phyloP scores from a whole-genome alignment of 2,888 invertebrate genomes.

The Anthoptus insignis region DNA sequence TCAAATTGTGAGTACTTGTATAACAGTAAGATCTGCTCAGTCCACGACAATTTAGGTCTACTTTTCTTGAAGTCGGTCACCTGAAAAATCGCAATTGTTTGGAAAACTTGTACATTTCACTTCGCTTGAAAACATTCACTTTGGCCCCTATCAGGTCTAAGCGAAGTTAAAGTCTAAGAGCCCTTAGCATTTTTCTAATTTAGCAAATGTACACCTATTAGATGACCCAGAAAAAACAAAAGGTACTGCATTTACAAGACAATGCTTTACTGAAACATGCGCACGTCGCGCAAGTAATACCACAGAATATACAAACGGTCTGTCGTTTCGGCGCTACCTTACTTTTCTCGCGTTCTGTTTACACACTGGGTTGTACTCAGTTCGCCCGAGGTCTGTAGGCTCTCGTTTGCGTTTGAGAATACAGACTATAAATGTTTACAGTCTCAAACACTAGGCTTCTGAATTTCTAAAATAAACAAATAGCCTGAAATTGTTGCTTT shows the following conservation, averaged over 20 bases:
- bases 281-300: constrained; percentile 8
- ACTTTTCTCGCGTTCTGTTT: neutral
- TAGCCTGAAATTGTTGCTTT: too few relatives aligned
- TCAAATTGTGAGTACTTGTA: too few relatives aligned
- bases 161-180: too few relatives aligned
- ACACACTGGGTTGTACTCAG: too few relatives aligned
- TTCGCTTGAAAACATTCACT: neutral
- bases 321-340: neutral
- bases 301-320: neutral
- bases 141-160: neutral
- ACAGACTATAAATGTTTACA: neutral
- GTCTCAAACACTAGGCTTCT: neutral
- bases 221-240: constrained; percentile 13
- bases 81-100: too few relatives aligned
- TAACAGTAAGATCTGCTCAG: too few relatives aligned
- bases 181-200: constrained; percentile 3
- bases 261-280: constrained; percentile 2
- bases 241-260: constrained; percentile 12
- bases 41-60: too few relatives aligned
- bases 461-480: neutral
- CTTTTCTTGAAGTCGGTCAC: too few relatives aligned
- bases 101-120: neutral
- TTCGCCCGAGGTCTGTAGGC: neutral
- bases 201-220: constrained; percentile 8
- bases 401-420: neutral